Evolutionary conservation across 2,888 invertebrate genomes (phyloP).

Genomic region (Cephalotes varians): DNA sequence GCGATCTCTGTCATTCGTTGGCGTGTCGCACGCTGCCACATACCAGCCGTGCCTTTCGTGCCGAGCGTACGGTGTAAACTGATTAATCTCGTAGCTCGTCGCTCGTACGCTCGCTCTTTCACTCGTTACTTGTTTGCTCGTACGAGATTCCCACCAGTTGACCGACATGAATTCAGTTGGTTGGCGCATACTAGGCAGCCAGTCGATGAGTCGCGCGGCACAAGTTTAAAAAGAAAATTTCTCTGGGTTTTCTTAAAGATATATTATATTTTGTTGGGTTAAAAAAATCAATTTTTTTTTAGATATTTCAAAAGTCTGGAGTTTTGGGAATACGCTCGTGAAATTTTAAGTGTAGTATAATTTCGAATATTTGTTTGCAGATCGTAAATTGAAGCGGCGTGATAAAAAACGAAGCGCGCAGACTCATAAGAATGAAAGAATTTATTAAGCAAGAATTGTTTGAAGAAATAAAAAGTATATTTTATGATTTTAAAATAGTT

Average conservation of each 20-base stretch:
- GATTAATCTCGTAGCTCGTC: neutral
- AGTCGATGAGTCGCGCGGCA: slow-evolving; percentile 2
- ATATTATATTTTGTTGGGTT: neutral
- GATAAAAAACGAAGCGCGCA: neutral
- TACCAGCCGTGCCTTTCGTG: slow-evolving; percentile 2
- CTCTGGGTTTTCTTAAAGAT: neutral
- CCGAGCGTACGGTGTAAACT: slow-evolving; percentile 35
- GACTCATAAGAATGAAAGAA: no score
- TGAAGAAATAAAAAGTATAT: no score
- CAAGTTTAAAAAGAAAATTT: neutral
- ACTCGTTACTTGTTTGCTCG: no score
- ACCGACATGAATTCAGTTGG: neutral
- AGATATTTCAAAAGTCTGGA: neutral
- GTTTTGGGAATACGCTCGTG: neutral
- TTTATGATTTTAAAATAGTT: no score
- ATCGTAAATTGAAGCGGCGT: neutral
- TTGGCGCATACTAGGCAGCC: neutral
- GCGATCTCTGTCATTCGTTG: neutral
- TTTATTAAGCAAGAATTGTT: no score
- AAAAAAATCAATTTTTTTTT: neutral
- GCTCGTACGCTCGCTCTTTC: neutral
- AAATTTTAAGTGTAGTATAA: neutral
- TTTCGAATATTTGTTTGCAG: neutral
- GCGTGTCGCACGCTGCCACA: neutral
- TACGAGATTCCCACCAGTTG: neutral